Base-by-base conservation (phyloP, 2,888 invertebrate species). In the Meiosimyza platycephala region DNA sequence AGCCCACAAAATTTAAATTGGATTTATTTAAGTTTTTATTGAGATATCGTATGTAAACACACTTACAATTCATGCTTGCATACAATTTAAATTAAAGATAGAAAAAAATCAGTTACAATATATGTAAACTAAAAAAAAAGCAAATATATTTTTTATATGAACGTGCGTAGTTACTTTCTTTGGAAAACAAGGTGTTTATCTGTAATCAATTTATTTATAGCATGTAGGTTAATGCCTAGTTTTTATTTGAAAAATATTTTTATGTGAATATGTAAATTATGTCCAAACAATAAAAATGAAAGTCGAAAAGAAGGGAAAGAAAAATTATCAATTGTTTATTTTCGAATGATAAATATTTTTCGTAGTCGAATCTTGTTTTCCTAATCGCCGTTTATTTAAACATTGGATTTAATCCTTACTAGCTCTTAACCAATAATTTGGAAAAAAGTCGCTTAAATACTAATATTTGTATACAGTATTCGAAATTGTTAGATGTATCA, bases 231-330 rank as follows among this genome's bases (percentile, higher is more conserved):
- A 28, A 65, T 71, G 48, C 18, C n/a, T 52, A 66, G 51, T 33
- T 52, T 55, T 52, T 16, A 54, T 59, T 18, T 28, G 28, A 67
- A 54, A 15, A 16, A 69, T n/a, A 60, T 70, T 22, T 57, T 57
- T 54, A 13, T 68, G 18, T 22, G 22, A 52, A 66, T 48, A 50
- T 64, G 59, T 69, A 69, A 68, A 62, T 22, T 47, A 67, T n/a
- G 63, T 63, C 48, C 16, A 55, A 55, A 52, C 28, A 72, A 72
- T 50, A 68, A 72, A 69, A 72, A 48, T 28, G 22, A 28, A 16
- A 47, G 22, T 33, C 40, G 52, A 50, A 57, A 71, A 55, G 28
- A 72, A 51, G 60, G 57, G 57, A 66, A 13, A 11, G 47, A 47
- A 3, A 18, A 71, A 12, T 66, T 18, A 57, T 16, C 9, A 28